Base-by-base conservation (phyloP, 2,888 invertebrate genomes). In the Podotricha telesiphe region DNA sequence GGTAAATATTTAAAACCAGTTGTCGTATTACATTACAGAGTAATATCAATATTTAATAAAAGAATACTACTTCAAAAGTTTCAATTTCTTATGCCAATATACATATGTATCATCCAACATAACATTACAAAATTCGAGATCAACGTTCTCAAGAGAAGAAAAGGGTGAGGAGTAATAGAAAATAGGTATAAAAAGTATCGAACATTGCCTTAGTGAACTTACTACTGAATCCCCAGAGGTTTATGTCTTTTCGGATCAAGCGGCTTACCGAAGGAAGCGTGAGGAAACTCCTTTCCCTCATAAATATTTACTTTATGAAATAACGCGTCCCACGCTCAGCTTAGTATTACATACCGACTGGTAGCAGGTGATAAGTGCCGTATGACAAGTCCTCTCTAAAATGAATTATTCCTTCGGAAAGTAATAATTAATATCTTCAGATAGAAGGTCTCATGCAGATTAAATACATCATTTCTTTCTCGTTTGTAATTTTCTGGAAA, bases 231-330 rank as follows among this genome's bases (percentile, higher is more conserved):
- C 91, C 90, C 89, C 73, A 72, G 88, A 88, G 91, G 90, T 91
- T 90, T 91, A 89, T 88, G 91, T 90, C 88, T 91, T 90, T 89
- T 89, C 85, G 90, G 91, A 91, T 92, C 90, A 89, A 83, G 80
- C 83, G 87, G 91, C 91, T 91, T 91, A 89, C 86, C 78, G 82
- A 79, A 84, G 86, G 86, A 89, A 86, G 88, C 84, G 83, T 82
- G 85, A 79, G 81, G 82, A 84, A 88, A 87, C 88, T 87, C 87
- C 86, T 86, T 86, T 85, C 82, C 82, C 88, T 92, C 91, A 93
- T 92, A 93, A 93, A 93, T 93, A 93, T 93, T 92, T 93, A 92
- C 91, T 88, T 89, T 91, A 92, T 89, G 89, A 92, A 91, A 92
- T 89, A 91, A 91, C 88, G 82, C 83, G 85, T 86, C 62, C 62